Conservation (phyloP, 1,140 invertebrate species). For the Steinernema feltiae region DNA sequence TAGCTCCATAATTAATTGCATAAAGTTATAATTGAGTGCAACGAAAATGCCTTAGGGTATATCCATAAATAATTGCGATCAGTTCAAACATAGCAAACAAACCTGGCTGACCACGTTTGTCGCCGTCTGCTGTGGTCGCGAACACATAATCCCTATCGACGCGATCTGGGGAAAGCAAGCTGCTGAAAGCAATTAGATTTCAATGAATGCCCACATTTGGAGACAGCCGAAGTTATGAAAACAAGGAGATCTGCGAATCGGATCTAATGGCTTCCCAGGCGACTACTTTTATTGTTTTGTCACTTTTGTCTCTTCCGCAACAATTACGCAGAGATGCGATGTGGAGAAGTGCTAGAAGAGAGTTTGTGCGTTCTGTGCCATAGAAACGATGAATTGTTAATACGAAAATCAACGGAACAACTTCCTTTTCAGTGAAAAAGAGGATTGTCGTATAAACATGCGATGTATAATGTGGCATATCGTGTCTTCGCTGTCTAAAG, state of each 20-base stretch:
- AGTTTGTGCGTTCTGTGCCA: not conserved
- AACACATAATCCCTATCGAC: not conserved
- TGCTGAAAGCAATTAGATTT: not conserved
- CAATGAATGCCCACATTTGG: not conserved
- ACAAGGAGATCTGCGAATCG: conserved; percentile 1
- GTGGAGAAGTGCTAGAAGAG: not conserved
- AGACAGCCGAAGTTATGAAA: not conserved
- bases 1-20: not conserved
- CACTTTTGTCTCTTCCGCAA: not conserved
- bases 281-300: not conserved
- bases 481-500: not conserved
- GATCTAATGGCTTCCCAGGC: conserved; percentile 1
- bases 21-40: not conserved
- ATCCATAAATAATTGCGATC: too few relatives aligned
- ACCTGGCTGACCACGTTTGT: not conserved
- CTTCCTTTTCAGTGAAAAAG: not conserved
- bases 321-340: not conserved
- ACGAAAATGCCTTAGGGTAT: not conserved
- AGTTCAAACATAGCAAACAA: not conserved
- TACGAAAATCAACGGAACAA: not conserved
- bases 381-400: conserved; percentile 14
- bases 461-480: not conserved
- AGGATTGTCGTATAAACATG: not conserved
- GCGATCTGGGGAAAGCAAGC: not conserved
- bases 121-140: not conserved